Evolutionary conservation across 1,140 invertebrate species (phyloP).

Genomic region (Microplitis mediator): DNA sequence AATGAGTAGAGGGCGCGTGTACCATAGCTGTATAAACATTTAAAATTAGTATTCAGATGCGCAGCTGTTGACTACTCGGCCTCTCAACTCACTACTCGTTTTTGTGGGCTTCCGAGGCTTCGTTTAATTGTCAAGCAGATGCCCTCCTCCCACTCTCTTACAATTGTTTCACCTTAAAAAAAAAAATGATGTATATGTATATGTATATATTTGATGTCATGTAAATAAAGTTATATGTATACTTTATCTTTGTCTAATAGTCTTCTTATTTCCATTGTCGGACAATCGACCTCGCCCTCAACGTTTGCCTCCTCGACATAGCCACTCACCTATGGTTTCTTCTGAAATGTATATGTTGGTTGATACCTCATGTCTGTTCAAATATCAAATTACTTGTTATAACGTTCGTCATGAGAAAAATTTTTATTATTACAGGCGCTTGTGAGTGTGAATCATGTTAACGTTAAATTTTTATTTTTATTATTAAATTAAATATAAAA

Average conservation of each 20-base stretch:
- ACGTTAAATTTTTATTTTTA: not conserved
- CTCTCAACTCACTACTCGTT: constrained; percentile 36
- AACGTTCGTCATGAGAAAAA: constrained; percentile 1
- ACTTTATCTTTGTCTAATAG: not conserved
- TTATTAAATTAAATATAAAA: no score
- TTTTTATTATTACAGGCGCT: not conserved
- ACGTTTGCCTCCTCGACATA: constrained; percentile 4
- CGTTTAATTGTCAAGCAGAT: constrained; percentile 60
- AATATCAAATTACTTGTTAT: constrained; percentile 9
- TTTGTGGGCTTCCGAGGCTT: constrained; percentile 58
- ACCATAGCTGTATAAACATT: constrained; percentile 56
- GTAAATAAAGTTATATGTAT: not conserved
- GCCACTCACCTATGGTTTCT: constrained; percentile 50
- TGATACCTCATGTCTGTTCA: not conserved
- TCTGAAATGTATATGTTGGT: constrained; percentile 38
- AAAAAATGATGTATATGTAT: no score
- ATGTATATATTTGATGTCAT: no score
- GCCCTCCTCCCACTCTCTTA: constrained; percentile 38
- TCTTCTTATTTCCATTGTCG: constrained; percentile 3
- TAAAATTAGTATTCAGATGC: constrained; percentile 59
- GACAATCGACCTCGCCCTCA: constrained; percentile 11
- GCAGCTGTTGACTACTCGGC: constrained; percentile 56
- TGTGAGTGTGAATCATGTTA: not conserved
- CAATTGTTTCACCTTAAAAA: constrained; percentile 4
- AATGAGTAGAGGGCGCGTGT: constrained; percentile 35